Evolutionary conservation across 1,140 invertebrate genomes (phyloP), one percentile per base, ranked within the genome.

Genomic region (Aleiodes sp.): DNA sequence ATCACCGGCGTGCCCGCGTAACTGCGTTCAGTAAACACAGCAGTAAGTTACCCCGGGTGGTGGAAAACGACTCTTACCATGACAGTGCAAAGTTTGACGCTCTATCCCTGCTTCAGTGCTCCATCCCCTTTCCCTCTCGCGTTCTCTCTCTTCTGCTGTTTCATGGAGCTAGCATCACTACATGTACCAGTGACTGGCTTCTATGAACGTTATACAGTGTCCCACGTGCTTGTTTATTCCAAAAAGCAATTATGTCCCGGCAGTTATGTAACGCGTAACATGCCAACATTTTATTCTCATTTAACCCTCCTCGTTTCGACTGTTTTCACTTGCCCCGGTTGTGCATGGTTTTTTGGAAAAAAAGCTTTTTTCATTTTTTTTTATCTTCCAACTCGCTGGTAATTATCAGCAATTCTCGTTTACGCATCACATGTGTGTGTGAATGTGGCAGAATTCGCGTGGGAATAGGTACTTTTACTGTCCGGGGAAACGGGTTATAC

Each of bases 21-120:
- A 83, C 81, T 80, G 75, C 82, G 77, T 85, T 83, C 79, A 76
- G 82, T 79, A 82, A 84, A 82, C 81, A 83, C 79, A 81, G 77
- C 79, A 76, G 76, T 82, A 83, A 82, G 80, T 82, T 81, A 81
- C 76, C 64, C 71, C 65, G 24, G 33, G 75, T 76, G 74, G 77
- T 72, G 76, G 77, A 77, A 80, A 82, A 84, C 76, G 82, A 82
- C 77, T 79, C 72, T 64, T 65, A 68, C 62, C 28, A 31, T 59
- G 56, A 59, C 28, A 79, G 78, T 82, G 81, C 82, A 82, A 85
- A 85, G 78, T 85, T 83, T 81, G 79, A 82, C 80, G 79, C 76
- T 69, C 62, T 65, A 63, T 43, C 16, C 57, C 46, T 26, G 10
- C 37, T 28, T 46, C 62, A 37, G n/a, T n/a, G n/a, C n/a, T n/a